These are phyloP conservation scores for Limanda limanda DNA, from an alignment of 2,113 vertebrate species.

Conservation along the genomic window DNA sequence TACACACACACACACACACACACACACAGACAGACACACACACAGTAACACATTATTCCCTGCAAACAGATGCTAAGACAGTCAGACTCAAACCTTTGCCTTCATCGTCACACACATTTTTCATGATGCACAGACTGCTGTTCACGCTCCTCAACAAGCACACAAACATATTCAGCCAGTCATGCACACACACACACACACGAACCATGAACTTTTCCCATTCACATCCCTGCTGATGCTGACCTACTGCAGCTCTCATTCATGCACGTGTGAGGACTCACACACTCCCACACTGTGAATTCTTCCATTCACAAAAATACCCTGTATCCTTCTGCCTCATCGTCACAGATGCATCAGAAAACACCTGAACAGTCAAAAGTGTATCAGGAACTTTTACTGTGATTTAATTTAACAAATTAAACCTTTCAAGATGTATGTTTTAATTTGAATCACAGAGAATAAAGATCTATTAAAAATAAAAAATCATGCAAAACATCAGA, in stretches of 20 bases:
- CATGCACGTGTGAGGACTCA: slow-evolving; percentile 15
- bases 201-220: neutral
- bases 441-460: no score
- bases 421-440: no score
- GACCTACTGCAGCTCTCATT: slow-evolving; percentile 27
- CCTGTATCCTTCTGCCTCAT: neutral
- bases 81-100: neutral
- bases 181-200: neutral
- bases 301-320: slow-evolving; percentile 56
- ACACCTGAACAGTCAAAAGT: neutral
- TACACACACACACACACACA: slow-evolving; percentile 16
- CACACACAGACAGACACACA: no score
- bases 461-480: no score
- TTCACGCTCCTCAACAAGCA: neutral
- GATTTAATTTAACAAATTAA: no score
- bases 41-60: slow-evolving; percentile 25
- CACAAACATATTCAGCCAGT: neutral
- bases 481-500: no score
- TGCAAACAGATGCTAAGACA: neutral
- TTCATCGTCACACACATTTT: slow-evolving; percentile 33
- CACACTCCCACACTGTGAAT: slow-evolving; percentile 19
- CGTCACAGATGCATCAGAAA: neutral
- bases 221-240: slow-evolving; percentile 31
- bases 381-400: no score
- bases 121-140: slow-evolving; percentile 33